phyloP scores from a whole-genome alignment of 2,888 invertebrate species.

The Linnaemya vulpina region DNA sequence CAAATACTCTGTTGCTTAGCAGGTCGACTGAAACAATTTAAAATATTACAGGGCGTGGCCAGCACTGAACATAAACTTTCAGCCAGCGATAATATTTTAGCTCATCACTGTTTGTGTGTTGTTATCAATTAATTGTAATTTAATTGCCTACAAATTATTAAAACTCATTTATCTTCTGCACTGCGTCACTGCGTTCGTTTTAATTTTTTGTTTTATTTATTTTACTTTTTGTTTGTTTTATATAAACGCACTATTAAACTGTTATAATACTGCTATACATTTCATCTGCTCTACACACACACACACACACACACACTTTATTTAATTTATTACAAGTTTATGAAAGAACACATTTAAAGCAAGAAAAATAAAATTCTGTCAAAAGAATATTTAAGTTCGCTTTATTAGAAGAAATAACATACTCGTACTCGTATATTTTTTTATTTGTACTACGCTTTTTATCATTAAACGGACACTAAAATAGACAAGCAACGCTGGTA shows the following conservation, averaged over 20 bases:
- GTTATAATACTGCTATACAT: not conserved
- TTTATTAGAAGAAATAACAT: not conserved
- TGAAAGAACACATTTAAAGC: not conserved
- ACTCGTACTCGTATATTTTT: no score
- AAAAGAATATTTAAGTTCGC: not conserved
- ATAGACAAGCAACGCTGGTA: not conserved
- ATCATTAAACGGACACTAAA: constrained; percentile 1
- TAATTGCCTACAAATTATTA: not conserved
- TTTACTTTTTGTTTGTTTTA: no score
- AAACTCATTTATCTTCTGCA: not conserved
- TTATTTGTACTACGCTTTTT: no score
- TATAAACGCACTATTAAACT: not conserved
- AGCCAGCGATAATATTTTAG: not conserved
- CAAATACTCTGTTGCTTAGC: no score
- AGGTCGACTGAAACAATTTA: no score
- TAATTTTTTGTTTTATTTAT: not conserved
- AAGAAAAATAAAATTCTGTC: not conserved
- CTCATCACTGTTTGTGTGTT: not conserved
- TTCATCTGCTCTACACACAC: no score
- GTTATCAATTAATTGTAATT: not conserved
- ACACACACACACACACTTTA: not conserved
- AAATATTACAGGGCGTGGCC: no score
- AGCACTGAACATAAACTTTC: no score
- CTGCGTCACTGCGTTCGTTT: not conserved
- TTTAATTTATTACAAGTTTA: not conserved